These are phyloP conservation scores for Drosophila leonis DNA, from an alignment of 2,888 invertebrate species.

Conservation along the genomic window DNA sequence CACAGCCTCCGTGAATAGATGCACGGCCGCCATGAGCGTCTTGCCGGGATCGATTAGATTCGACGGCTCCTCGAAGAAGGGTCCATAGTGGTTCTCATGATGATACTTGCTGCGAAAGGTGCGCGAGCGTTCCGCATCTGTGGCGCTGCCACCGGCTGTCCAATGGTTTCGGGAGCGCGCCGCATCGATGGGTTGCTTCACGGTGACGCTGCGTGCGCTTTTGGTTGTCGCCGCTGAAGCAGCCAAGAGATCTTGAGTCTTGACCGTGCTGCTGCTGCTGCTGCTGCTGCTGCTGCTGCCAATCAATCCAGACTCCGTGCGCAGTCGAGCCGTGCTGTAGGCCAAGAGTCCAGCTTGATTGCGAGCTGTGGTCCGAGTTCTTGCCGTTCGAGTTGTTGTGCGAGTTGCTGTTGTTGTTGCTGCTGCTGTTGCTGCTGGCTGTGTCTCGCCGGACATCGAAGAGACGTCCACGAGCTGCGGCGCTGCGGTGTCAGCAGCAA, in stretches of 20 bases:
- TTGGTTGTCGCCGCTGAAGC: constrained; percentile 48
- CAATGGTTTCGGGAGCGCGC: constrained; percentile 75
- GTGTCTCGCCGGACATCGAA: constrained; percentile 37
- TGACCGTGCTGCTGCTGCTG: constrained; percentile 47
- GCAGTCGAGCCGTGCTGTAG: constrained; percentile 32
- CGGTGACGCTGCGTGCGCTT: constrained; percentile 53
- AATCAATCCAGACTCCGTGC: background rate
- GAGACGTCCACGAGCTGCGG: constrained; percentile 37
- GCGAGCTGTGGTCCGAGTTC: background rate
- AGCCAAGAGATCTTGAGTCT: constrained; percentile 26
- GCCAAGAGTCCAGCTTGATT: background rate
- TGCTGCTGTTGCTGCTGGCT: background rate
- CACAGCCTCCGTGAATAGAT: constrained; percentile 88
- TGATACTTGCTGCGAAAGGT: constrained; percentile 87
- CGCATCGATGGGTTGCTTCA: constrained; percentile 72
- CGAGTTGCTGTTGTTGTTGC: background rate
- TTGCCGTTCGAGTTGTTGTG: background rate
- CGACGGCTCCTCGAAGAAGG: constrained; percentile 89
- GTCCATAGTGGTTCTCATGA: constrained; percentile 90
- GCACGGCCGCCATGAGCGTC: constrained; percentile 87
- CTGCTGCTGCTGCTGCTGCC: constrained; percentile 41
- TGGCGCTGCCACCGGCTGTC: constrained; percentile 50
- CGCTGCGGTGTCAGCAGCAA: constrained; percentile 34
- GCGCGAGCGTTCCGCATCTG: constrained; percentile 74
- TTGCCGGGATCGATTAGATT: constrained; percentile 86